phyloP scores from a whole-genome alignment of 2,888 invertebrate genomes.

The Steinernema hermaphroditum region DNA sequence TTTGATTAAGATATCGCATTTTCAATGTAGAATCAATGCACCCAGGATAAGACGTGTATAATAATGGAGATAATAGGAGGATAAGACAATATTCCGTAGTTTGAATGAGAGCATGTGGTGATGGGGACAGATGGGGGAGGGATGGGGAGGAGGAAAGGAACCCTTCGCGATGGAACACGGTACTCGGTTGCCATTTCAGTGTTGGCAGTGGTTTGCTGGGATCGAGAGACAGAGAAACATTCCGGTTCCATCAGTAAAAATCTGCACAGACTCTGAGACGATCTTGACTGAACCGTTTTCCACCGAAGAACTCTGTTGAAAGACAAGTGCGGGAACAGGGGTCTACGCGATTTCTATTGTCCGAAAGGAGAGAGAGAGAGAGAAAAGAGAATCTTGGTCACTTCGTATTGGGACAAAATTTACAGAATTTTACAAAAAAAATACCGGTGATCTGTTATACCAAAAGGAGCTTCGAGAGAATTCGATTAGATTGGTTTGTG shows the following conservation, averaged over 20 bases:
- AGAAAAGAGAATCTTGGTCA: constrained; percentile 29
- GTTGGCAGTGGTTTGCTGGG: constrained; percentile 30
- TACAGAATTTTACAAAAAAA: neutral
- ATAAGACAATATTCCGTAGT: constrained; percentile 22
- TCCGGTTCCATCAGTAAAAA: constrained; percentile 28
- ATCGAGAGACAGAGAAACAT: constrained; percentile 17
- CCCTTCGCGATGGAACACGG: constrained; percentile 18
- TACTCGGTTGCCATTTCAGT: neutral
- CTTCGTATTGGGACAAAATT: constrained; percentile 15
- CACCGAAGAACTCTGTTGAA: constrained; percentile 29
- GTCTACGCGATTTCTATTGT: constrained; percentile 28
- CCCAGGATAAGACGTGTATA: neutral
- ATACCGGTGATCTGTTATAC: constrained; percentile 27
- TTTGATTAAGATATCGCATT: neutral
- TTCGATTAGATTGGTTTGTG: constrained; percentile 28
- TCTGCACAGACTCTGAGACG: neutral
- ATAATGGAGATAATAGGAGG: no score
- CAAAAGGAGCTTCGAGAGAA: constrained; percentile 17
- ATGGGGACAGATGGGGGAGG: constrained; percentile 8
- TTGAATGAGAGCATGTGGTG: constrained; percentile 29
- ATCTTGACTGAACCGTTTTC: constrained; percentile 26
- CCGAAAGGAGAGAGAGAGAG: constrained; percentile 5
- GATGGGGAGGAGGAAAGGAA: constrained; percentile 8
- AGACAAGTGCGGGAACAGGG: constrained; percentile 14
- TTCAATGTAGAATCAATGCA: neutral